Percentiles rank a stretch among this genome's conserved stretches.
Evolutionary conservation across 2,888 invertebrate genomes (phyloP).

Genomic region (Lithosia quadra): DNA sequence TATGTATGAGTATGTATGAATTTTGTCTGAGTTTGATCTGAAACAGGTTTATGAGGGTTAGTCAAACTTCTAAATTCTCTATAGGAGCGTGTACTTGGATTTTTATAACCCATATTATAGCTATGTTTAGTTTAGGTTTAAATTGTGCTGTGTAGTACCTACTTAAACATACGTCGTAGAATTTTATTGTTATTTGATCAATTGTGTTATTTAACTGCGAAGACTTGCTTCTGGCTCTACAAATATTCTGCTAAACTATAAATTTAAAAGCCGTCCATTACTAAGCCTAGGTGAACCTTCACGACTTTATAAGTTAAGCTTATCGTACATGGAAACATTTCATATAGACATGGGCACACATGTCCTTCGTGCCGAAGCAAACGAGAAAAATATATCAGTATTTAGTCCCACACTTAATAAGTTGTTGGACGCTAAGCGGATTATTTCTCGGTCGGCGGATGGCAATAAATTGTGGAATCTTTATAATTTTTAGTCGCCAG

Average conservation of each 20-base stretch:
- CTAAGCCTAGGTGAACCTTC: slow-evolving; percentile 1
- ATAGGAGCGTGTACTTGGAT: too few species aligned
- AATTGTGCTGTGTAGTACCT: too few species aligned
- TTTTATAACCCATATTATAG: too few species aligned
- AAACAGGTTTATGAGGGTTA: too few species aligned
- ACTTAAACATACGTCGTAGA: too few species aligned
- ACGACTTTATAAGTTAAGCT: slow-evolving; percentile 16
- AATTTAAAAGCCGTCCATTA: slow-evolving; percentile 11
- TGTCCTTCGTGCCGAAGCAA: slow-evolving; percentile 59
- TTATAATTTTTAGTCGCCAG: slow-evolving; percentile 82
- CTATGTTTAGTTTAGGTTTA: too few species aligned
- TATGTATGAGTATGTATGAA: too few species aligned
- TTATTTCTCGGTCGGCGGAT: slow-evolving; percentile 65
- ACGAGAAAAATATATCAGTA: slow-evolving; percentile 83
- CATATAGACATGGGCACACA: slow-evolving; percentile 39
- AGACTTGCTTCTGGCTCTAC: neutral
- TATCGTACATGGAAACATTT: slow-evolving; percentile 32
- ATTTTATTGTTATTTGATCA: neutral
- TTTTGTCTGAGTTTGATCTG: too few species aligned
- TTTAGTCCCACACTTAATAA: slow-evolving; percentile 85
- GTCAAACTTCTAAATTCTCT: too few species aligned
- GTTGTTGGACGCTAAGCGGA: slow-evolving; percentile 82
- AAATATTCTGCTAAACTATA: slow-evolving; percentile 5
- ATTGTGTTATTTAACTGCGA: too few species aligned
- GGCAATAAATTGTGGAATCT: slow-evolving; percentile 85